Evolutionary conservation across 2,888 invertebrate genomes (phyloP).

Genomic region (Caenorhabditis japonica): DNA sequence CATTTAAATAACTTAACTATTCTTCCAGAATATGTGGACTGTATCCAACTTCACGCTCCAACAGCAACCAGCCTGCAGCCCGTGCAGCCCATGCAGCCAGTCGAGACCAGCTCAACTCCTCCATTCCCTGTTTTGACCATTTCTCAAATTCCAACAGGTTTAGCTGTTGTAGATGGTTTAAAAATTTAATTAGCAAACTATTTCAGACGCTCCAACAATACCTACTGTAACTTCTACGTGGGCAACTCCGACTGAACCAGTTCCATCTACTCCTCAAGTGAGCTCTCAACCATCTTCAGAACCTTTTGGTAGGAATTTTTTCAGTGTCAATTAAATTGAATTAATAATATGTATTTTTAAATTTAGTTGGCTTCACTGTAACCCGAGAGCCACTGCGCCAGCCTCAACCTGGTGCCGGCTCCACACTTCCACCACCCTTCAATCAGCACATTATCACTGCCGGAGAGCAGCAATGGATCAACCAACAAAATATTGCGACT

Average conservation of each 20-base stretch:
- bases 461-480: constrained; percentile 29
- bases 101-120: constrained; percentile 40
- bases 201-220: background rate
- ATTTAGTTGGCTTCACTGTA: constrained; percentile 45
- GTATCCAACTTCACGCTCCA: constrained; percentile 62
- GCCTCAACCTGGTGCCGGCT: constrained; percentile 29
- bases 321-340: background rate
- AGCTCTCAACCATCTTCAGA: constrained; percentile 1
- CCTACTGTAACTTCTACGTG: no score
- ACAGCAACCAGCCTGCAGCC: constrained; percentile 42
- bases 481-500: constrained; percentile 16
- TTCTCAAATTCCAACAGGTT: constrained; percentile 39
- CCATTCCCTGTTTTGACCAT: constrained; percentile 53
- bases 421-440: constrained; percentile 44
- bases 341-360: background rate
- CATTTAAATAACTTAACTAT: background rate
- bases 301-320: constrained; percentile 19
- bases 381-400: constrained; percentile 50
- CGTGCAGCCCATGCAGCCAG: constrained; percentile 14
- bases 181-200: no score
- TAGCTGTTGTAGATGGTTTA: no score
- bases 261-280: constrained; percentile 18
- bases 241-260: constrained; percentile 14
- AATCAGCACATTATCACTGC: constrained; percentile 47
- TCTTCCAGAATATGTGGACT: constrained; percentile 61